A percentile compares a stretch with the other conserved stretches of the same genome.
These are phyloP conservation scores for Trissolcus japonicus DNA, from an alignment of 2,888 invertebrate genomes.

Conservation along the genomic window DNA sequence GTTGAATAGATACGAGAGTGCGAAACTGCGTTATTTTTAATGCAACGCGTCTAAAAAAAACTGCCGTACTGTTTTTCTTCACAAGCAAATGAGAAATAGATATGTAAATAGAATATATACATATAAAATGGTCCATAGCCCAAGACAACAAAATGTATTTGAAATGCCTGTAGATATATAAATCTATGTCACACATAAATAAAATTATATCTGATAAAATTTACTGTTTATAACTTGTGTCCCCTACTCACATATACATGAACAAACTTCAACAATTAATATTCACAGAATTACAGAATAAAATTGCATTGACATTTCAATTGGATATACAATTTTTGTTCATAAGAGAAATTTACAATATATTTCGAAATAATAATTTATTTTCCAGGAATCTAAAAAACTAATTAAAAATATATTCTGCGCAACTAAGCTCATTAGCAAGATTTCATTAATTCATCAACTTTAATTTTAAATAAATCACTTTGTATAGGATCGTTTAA, in stretches of 20 bases:
- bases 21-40: slow-evolving; percentile 7
- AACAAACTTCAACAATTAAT: too few species aligned
- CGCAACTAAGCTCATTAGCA: too few species aligned
- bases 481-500: slow-evolving; percentile 91
- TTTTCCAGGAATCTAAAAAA: slow-evolving; percentile 84
- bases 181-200: slow-evolving; percentile 43
- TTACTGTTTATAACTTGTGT: too few species aligned
- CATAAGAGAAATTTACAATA: too few species aligned
- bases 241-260: too few species aligned
- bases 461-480: slow-evolving; percentile 92
- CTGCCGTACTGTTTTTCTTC: slow-evolving; percentile 50
- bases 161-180: slow-evolving; percentile 53
- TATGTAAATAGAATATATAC: slow-evolving; percentile 38
- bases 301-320: too few species aligned
- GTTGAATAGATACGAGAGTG: not conserved
- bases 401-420: too few species aligned
- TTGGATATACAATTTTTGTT: too few species aligned
- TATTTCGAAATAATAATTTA: slow-evolving; percentile 59
- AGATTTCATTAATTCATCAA: slow-evolving; percentile 93
- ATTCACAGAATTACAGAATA: too few species aligned
- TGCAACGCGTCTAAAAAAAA: slow-evolving; percentile 30
- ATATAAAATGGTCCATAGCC: slow-evolving; percentile 34
- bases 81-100: slow-evolving; percentile 25
- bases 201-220: slow-evolving; percentile 45
- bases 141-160: slow-evolving; percentile 33